A percentile compares a stretch with the other conserved stretches of the same genome.
These are phyloP conservation scores for Paralichthys olivaceus DNA, from an alignment of 2,113 vertebrate genomes.

Conservation along the genomic window DNA sequence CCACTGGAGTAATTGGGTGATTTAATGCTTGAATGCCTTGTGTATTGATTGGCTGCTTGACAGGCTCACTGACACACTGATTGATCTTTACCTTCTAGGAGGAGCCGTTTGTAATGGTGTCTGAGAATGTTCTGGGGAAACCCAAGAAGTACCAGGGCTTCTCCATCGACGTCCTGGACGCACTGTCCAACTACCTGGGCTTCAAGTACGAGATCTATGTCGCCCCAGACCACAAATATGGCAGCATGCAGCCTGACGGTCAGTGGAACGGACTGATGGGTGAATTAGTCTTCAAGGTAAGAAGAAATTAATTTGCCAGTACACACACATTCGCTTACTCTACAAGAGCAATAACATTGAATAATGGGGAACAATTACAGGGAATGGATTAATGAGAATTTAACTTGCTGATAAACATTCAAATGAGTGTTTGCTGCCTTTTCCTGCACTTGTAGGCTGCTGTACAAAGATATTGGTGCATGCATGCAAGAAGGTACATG, in stretches of 20 bases:
- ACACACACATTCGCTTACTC: conserved; percentile 1
- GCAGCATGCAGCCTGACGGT: conserved; percentile 92
- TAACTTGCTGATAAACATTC: background rate
- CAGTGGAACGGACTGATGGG: conserved; percentile 97
- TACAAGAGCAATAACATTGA: background rate
- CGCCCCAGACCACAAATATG: conserved; percentile 96
- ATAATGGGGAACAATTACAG: background rate
- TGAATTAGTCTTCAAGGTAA: conserved; percentile 97
- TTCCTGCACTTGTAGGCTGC: background rate
- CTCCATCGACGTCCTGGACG: conserved; percentile 96
- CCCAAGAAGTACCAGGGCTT: conserved; percentile 98
- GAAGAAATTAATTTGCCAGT: conserved; percentile 16
- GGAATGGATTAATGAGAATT: background rate
- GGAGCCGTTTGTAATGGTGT: conserved; percentile 99
- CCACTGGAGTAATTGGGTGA: conserved; percentile 45
- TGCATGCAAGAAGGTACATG: conserved; percentile 4
- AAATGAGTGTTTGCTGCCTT: background rate
- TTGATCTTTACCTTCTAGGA: conserved; percentile 84
- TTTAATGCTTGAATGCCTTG: conserved; percentile 52
- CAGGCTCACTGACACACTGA: conserved; percentile 32
- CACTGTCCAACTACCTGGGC: conserved; percentile 94
- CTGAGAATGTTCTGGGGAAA: conserved; percentile 97
- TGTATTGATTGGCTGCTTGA: conserved; percentile 40
- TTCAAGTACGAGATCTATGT: conserved; percentile 99
- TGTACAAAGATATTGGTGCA: conserved; percentile 6